Evolutionary conservation across 2,113 vertebrate species (phyloP).

Genomic region (Equus quagga): DNA sequence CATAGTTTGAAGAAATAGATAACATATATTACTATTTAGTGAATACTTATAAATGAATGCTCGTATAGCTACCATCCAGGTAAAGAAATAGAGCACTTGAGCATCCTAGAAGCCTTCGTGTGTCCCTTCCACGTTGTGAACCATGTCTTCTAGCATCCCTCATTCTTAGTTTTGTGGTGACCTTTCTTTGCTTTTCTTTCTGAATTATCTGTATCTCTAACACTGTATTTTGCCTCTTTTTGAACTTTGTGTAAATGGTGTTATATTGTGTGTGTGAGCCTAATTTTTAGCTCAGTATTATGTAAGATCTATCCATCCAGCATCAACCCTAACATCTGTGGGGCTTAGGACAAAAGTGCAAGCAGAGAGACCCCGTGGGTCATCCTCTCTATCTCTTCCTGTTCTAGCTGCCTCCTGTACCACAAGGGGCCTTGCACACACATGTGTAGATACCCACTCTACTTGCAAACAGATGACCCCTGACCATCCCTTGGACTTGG

Average conservation of each 20-base stretch:
- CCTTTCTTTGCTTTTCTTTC: neutral
- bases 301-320: neutral
- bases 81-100: neutral
- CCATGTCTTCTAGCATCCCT: neutral
- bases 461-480: neutral
- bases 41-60: neutral
- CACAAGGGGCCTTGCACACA: accelerated
- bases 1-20: neutral
- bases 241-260: neutral
- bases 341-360: neutral
- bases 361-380: neutral
- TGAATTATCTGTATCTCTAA: neutral
- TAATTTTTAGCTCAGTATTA: neutral
- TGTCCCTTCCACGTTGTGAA: neutral
- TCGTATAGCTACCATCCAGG: too few relatives aligned
- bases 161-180: neutral
- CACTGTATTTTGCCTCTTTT: neutral
- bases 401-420: neutral
- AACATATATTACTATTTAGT: neutral
- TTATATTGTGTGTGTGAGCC: accelerated
- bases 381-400: neutral
- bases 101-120: neutral
- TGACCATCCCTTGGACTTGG: neutral
- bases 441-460: accelerated
- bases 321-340: neutral